Percentiles rank a stretch among this genome's conserved stretches.
phyloP scores from a whole-genome alignment of 2,888 invertebrate genomes.

The Tetranychus piercei region DNA sequence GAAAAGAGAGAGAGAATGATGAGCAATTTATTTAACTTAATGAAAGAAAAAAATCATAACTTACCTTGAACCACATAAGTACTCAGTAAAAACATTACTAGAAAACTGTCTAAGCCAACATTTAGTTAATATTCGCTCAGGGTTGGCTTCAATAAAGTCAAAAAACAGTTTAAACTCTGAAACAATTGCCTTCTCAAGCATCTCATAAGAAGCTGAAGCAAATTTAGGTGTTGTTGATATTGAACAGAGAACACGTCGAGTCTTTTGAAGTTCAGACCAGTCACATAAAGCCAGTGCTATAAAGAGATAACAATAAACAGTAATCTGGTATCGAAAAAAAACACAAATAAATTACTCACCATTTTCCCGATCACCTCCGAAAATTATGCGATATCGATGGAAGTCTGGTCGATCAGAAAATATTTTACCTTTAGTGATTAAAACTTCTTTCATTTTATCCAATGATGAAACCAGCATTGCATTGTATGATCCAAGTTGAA shows the following conservation, averaged over 20 bases:
- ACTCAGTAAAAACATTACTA: conserved; percentile 48
- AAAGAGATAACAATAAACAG: not conserved
- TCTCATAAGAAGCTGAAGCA: conserved; percentile 14
- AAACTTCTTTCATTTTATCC: conserved; percentile 25
- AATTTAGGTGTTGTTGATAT: conserved; percentile 17
- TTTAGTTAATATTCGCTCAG: not conserved
- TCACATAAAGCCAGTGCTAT: conserved; percentile 68
- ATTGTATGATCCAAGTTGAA: conserved; percentile 24
- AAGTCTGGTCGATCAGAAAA: conserved; percentile 69
- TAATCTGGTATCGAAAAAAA: not conserved
- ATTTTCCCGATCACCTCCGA: conserved; percentile 65
- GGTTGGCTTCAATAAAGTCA: not conserved
- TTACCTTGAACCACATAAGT: conserved; percentile 56
- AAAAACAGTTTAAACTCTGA: not conserved
- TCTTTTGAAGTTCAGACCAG: conserved; percentile 63
- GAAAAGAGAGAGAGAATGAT: not conserved
- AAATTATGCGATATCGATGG: conserved; percentile 55
- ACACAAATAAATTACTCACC: conserved; percentile 44
- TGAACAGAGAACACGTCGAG: conserved; percentile 52
- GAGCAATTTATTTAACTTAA: too few species aligned
- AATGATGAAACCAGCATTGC: conserved; percentile 26
- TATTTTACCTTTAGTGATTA: conserved; percentile 43
- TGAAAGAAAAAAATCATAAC: not conserved
- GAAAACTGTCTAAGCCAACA: not conserved
- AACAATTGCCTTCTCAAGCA: conserved; percentile 3